Percentiles rank a stretch among this genome's conserved stretches.
Conservation (phyloP, 2,797 vertebrate species). For the Hippopotamyrus pictus region DNA sequence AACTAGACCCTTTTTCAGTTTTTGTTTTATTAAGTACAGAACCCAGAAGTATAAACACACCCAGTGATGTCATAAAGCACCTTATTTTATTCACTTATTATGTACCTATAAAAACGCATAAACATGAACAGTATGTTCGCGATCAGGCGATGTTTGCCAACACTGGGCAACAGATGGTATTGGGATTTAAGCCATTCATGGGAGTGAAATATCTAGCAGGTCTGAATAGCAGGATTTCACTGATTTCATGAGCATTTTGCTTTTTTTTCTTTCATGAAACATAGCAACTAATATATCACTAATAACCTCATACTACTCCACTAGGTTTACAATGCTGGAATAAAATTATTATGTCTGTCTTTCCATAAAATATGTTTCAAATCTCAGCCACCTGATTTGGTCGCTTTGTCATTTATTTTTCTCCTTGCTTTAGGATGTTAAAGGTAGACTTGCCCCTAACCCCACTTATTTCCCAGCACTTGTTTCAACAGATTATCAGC, state of each 20-base stretch:
- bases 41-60: not conserved
- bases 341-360: not conserved
- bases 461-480: not conserved
- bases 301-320: not conserved
- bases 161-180: not conserved
- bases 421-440: not conserved
- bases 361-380: not conserved
- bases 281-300: not conserved
- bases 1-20: not conserved
- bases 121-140: not conserved
- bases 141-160: not conserved
- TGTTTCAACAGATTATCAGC: not conserved
- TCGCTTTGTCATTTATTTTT: not conserved
- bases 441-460: not conserved
- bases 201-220: not conserved
- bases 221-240: not conserved
- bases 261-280: not conserved
- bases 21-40: not conserved
- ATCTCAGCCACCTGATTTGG: not conserved
- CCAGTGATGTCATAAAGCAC: not conserved
- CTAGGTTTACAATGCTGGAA: not conserved
- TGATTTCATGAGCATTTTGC: not conserved
- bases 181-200: not conserved
- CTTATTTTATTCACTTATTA: not conserved
- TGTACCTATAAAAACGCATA: not conserved